Percentiles rank a stretch among this genome's conserved stretches.
Evolutionary conservation across 2,888 invertebrate genomes (phyloP).

Genomic region (Drosophila suboccidentalis): DNA sequence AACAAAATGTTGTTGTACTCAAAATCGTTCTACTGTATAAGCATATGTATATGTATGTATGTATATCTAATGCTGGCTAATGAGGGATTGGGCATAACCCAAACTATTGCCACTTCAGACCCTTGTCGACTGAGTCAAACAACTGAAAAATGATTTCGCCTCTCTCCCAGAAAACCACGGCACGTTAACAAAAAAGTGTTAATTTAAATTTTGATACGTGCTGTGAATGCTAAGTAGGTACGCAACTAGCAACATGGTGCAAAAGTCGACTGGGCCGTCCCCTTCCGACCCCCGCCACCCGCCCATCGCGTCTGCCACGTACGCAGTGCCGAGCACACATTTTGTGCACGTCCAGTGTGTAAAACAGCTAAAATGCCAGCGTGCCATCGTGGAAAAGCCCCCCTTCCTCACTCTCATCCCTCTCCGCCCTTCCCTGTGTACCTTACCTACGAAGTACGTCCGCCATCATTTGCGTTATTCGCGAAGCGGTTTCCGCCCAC

Average conservation of each 20-base stretch:
- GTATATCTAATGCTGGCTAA: constrained; percentile 33
- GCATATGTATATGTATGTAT: constrained; percentile 6
- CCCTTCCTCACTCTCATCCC: not conserved
- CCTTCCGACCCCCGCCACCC: not conserved
- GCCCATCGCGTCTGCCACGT: constrained; percentile 50
- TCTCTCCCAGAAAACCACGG: constrained; percentile 66
- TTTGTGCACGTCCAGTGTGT: constrained; percentile 82
- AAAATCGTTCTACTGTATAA: constrained; percentile 2
- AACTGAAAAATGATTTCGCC: constrained; percentile 53
- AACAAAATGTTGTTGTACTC: constrained; percentile 48
- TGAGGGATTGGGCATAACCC: constrained; percentile 23
- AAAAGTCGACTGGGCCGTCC: not conserved
- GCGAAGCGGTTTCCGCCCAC: constrained; percentile 47
- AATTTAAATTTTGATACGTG: constrained; percentile 84
- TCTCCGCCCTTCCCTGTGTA: constrained; percentile 5
- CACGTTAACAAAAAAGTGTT: constrained; percentile 83
- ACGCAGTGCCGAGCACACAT: constrained; percentile 71
- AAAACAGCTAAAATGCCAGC: constrained; percentile 78
- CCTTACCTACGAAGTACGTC: constrained; percentile 15
- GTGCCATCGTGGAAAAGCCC: constrained; percentile 28
- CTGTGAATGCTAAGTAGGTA: constrained; percentile 63
- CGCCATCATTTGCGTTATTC: constrained; percentile 48
- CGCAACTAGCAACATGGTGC: constrained; percentile 21
- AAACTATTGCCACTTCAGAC: constrained; percentile 22
- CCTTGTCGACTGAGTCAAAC: constrained; percentile 28